These are phyloP conservation scores for Stenchaetothrips biformis DNA, from an alignment of 2,888 invertebrate genomes.

Conservation along the genomic window DNA sequence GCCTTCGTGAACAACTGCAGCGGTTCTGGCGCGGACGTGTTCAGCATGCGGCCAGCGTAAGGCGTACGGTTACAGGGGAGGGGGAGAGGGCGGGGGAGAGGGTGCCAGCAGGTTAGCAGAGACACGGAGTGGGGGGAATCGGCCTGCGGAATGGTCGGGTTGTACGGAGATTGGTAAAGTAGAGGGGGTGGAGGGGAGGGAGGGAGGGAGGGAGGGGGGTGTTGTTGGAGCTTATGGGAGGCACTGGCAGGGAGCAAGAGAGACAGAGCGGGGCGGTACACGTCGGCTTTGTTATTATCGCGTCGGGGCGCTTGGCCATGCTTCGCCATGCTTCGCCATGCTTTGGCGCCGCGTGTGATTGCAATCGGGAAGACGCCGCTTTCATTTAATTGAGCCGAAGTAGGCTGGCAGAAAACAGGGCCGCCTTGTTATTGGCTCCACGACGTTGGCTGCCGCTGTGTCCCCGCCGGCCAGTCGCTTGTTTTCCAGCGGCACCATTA, in stretches of 20 bases:
- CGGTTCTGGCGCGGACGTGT: slow-evolving; percentile 20
- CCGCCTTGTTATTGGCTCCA: not conserved
- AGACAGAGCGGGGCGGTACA: not conserved
- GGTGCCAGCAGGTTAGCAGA: not conserved
- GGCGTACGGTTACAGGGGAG: too few relatives aligned
- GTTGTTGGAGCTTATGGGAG: not conserved
- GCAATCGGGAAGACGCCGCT: not conserved
- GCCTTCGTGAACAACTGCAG: slow-evolving; percentile 20
- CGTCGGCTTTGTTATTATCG: not conserved
- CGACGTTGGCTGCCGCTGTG: not conserved
- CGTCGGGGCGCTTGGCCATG: not conserved
- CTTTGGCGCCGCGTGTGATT: not conserved
- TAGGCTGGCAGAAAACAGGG: not conserved
- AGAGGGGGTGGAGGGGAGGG: not conserved
- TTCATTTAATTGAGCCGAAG: not conserved
- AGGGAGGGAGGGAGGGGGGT: not conserved
- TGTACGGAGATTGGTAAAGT: not conserved
- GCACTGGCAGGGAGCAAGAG: not conserved
- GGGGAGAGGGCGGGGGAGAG: not conserved
- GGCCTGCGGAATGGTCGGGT: not conserved
- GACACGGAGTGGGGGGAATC: not conserved
- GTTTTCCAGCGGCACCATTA: not conserved
- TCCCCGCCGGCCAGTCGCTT: not conserved
- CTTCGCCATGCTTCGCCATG: not conserved
- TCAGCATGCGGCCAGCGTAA: slow-evolving; percentile 9